Percentiles rank a stretch among this genome's conserved stretches.
These are phyloP conservation scores for Tridacna crocea DNA, from an alignment of 2,888 invertebrate species.

Conservation along the genomic window DNA sequence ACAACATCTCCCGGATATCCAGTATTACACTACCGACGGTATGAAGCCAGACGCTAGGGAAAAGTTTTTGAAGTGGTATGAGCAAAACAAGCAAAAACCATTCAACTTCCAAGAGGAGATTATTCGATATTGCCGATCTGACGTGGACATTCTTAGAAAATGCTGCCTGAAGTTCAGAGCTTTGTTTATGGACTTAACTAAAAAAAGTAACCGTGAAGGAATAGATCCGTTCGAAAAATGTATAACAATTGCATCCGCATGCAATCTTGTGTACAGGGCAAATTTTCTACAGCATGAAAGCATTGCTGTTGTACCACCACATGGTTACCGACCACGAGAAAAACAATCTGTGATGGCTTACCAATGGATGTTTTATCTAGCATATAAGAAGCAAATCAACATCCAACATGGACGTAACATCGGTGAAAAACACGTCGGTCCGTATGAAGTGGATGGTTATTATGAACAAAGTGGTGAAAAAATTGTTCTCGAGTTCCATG, in stretches of 20 bases:
- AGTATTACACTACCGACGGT: constrained; percentile 52
- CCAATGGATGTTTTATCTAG: constrained; percentile 50
- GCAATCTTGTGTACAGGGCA: constrained; percentile 50
- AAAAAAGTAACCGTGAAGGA: constrained; percentile 25
- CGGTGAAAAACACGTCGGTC: constrained; percentile 34
- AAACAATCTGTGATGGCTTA: constrained; percentile 57
- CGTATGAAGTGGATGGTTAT: constrained; percentile 35
- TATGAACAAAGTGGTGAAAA: constrained; percentile 16
- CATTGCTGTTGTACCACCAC: constrained; percentile 56
- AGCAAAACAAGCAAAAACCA: constrained; percentile 25
- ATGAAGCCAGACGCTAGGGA: constrained; percentile 51
- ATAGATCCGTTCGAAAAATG: constrained; percentile 54
- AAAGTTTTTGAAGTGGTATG: constrained; percentile 50
- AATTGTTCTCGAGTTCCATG: constrained; percentile 30
- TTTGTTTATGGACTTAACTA: constrained; percentile 40
- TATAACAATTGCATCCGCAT: constrained; percentile 56
- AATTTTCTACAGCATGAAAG: constrained; percentile 38
- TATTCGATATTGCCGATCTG: constrained; percentile 35
- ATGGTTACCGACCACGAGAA: constrained; percentile 54
- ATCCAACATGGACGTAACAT: constrained; percentile 41
- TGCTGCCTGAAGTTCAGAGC: constrained; percentile 49
- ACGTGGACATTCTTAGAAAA: constrained; percentile 28
- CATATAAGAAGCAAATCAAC: constrained; percentile 8
- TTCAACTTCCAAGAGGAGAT: constrained; percentile 49
- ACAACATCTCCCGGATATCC: constrained; percentile 43